Base-by-base conservation (phyloP, 2,797 vertebrate genomes). In the Gobionotothen gibberifrons region DNA sequence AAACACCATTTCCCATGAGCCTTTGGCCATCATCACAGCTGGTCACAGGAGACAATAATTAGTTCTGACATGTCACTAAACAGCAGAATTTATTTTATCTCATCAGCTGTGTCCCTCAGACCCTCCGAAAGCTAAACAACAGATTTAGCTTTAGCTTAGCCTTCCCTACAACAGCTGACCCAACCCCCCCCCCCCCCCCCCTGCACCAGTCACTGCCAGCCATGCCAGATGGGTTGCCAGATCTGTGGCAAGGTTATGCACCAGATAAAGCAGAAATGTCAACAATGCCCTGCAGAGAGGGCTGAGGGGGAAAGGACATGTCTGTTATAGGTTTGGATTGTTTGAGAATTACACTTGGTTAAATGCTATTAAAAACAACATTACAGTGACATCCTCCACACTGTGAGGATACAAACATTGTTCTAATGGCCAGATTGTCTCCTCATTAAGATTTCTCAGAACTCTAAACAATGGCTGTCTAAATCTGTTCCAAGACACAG, bases 151-250 rank as follows among this genome's bases (percentile, higher is more conserved):
- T 80, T 57, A 74, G 47, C 57, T 83, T 62, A 82, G 72, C 72
- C 44, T 52, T 63, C 59, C 59, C 54, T 58, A 69, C 46, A 54
- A 84, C 74, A 79, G 76, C 63, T 73, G 78, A 85, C 58, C 66
- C n/a, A n/a, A n/a, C 5, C 29, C 3, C 29, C 5, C 29, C 60
- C 59, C 22, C 69, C 65, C 59, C 53, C 26, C 10, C 77, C 76
- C 71, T 73, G 51, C 70, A 82, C 79, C 71, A 81, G 85, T 86
- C 78, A 72, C 72, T n/a, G 39, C 39, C 63, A 68, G 65, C 79
- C 72, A 66, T 82, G 78, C 85, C 88, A 92, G 87, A 90, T 90
- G 88, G 90, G 73, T 84, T 81, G 83, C 83, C 88, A 90, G 79
- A 89, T 88, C 82, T 69, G 70, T 81, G 66, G 79, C 73, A 71